These are phyloP conservation scores for Lethenteron camtschaticum DNA, from an alignment of 2,113 vertebrate species.

Conservation along the genomic window DNA sequence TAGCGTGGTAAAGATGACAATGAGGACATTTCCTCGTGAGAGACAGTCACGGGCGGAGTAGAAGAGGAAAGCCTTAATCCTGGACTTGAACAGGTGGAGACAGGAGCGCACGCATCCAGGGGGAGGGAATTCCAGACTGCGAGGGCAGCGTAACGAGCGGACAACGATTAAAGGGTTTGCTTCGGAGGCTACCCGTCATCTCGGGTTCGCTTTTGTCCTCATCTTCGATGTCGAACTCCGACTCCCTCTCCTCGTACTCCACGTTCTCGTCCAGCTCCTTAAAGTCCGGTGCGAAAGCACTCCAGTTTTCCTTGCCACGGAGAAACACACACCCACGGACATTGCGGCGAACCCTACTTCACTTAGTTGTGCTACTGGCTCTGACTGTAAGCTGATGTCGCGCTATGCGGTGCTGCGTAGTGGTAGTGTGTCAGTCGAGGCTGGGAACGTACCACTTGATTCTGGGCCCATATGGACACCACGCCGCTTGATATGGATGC, in stretches of 20 bases:
- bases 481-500: conserved; percentile 93
- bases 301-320: conserved; percentile 74
- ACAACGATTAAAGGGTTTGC: neutral
- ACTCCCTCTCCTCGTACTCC: conserved; percentile 88
- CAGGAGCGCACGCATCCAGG: no score
- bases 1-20: no score
- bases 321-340: conserved; percentile 10
- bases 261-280: conserved; percentile 96
- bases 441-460: conserved; percentile 62
- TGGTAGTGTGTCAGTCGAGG: no score
- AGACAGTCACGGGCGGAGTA: no score
- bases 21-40: no score
- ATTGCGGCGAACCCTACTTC: neutral
- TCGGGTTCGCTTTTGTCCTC: conserved; percentile 97
- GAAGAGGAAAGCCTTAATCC: no score
- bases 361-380: neutral
- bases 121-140: no score
- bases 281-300: conserved; percentile 89
- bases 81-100: no score
- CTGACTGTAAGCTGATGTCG: no score
- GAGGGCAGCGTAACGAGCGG: neutral
- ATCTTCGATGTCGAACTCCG: conserved; percentile 93
- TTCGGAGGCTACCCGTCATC: conserved; percentile 46
- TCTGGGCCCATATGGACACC: conserved; percentile 96
- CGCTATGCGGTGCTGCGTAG: no score